These are phyloP conservation scores for Orchestes rusci DNA, from an alignment of 2,888 invertebrate species.

Conservation along the genomic window DNA sequence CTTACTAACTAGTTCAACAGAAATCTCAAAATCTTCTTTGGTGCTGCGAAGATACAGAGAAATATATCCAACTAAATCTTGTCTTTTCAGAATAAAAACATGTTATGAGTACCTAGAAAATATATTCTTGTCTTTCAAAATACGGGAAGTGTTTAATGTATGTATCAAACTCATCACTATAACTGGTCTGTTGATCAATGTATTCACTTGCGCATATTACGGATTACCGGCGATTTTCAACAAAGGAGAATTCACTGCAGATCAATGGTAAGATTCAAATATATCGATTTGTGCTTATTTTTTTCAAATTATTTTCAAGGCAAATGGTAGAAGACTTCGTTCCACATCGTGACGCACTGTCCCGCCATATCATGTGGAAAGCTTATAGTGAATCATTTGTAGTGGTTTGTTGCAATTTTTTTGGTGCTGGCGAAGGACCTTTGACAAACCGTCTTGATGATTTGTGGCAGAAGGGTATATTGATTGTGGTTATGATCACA, in stretches of 20 bases:
- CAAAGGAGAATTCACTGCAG: no score
- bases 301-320: no score
- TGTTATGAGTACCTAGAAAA: slow-evolving; percentile 15
- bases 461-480: slow-evolving; percentile 11
- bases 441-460: not conserved
- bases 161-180: slow-evolving; percentile 12
- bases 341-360: no score
- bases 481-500: slow-evolving; percentile 13
- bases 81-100: slow-evolving; percentile 13
- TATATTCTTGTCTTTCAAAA: slow-evolving; percentile 12
- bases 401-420: slow-evolving; percentile 32
- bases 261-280: no score
- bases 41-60: no score
- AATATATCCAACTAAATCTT: no score
- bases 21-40: no score
- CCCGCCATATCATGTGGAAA: slow-evolving; percentile 1
- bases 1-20: no score
- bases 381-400: slow-evolving; percentile 26
- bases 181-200: slow-evolving; percentile 15
- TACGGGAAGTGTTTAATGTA: slow-evolving; percentile 18
- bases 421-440: slow-evolving; percentile 29
- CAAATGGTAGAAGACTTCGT: no score
- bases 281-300: no score
- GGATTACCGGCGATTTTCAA: slow-evolving; percentile 15
- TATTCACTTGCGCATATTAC: slow-evolving; percentile 14